Conservation (phyloP, 2,113 vertebrate species). For the Phodopus roborovskii region DNA sequence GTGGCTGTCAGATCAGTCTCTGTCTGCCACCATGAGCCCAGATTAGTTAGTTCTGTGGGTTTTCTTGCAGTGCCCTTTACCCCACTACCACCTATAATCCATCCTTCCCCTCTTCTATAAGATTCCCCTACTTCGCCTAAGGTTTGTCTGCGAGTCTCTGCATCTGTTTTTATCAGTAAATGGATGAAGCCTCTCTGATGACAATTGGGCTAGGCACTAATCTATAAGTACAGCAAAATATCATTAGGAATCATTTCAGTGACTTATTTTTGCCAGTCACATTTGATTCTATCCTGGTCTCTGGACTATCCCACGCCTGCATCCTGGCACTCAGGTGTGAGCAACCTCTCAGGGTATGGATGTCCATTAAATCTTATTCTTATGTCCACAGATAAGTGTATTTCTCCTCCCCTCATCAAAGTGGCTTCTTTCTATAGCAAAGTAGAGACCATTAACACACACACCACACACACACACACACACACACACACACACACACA, state of each 20-base stretch:
- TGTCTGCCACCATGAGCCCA: background rate
- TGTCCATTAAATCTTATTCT: background rate
- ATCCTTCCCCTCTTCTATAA: background rate
- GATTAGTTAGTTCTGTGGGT: background rate
- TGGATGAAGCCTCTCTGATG: background rate
- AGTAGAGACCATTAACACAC: background rate
- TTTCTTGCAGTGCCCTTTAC: background rate
- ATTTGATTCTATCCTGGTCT: background rate
- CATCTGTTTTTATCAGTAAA: background rate
- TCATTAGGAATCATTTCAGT: background rate
- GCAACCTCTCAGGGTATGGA: background rate
- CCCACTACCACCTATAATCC: background rate
- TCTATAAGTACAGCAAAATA: background rate
- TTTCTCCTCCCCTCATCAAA: background rate
- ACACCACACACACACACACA: too few species aligned
- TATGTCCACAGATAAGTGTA: background rate
- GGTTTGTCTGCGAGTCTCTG: background rate
- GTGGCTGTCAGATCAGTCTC: background rate
- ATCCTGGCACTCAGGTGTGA: background rate
- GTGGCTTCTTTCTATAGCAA: background rate
- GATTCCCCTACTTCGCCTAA: background rate
- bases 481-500: too few species aligned
- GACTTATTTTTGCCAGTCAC: background rate
- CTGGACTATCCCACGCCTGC: background rate
- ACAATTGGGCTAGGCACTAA: background rate